These are phyloP conservation scores for Sturnus vulgaris DNA, from an alignment of 2,113 vertebrate species.

Conservation along the genomic window DNA sequence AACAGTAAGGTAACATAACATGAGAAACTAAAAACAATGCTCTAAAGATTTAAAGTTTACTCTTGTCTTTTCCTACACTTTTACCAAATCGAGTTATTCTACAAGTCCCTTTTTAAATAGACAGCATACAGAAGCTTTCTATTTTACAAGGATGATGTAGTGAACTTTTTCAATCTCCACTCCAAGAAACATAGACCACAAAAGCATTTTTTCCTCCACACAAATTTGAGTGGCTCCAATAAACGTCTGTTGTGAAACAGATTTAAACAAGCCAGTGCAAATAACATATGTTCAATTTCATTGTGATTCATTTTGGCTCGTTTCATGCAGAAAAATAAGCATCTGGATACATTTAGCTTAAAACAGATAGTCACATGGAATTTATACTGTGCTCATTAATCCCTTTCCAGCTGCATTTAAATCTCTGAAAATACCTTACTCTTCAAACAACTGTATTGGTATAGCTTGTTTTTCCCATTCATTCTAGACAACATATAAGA, in stretches of 20 bases:
- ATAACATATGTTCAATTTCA: neutral
- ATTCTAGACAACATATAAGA: neutral
- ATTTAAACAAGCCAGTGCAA: neutral
- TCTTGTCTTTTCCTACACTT: neutral
- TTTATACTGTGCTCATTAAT: neutral
- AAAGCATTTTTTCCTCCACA: neutral
- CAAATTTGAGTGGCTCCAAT: neutral
- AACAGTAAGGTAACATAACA: neutral
- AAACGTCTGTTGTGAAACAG: neutral
- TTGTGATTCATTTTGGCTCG: neutral
- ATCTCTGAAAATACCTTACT: neutral
- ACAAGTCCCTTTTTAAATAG: neutral
- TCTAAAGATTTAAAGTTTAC: neutral
- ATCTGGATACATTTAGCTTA: neutral
- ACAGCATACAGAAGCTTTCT: neutral
- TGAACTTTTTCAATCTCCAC: neutral
- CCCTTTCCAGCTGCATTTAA: neutral
- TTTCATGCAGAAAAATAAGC: neutral
- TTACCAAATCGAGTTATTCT: neutral
- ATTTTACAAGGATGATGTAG: neutral
- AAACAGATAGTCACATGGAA: neutral
- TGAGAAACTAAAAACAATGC: neutral
- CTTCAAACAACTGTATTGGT: neutral
- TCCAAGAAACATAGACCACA: neutral
- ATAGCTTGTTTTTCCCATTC: neutral